Evolutionary conservation across 2,113 vertebrate genomes (phyloP).

Genomic region (Hystrix brachyura): DNA sequence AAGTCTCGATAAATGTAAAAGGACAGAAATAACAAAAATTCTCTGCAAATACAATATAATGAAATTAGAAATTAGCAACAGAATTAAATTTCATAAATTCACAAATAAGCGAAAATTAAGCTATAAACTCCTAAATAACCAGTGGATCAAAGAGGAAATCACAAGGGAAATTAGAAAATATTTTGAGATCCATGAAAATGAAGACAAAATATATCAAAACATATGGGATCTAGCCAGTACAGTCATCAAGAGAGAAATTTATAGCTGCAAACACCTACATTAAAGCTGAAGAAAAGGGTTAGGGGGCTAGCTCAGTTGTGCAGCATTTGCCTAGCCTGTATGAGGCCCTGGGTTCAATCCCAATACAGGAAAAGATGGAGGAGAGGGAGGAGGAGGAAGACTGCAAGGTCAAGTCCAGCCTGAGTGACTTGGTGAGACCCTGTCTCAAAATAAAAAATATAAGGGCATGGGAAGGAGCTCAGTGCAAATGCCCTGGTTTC

Average conservation of each 20-base stretch:
- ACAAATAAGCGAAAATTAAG: not conserved
- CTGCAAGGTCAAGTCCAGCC: not conserved
- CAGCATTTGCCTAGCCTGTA: not conserved
- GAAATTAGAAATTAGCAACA: not conserved
- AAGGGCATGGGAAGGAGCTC: not conserved
- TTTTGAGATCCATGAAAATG: slow-evolving; percentile 1
- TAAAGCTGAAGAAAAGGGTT: not conserved
- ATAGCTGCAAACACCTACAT: not conserved
- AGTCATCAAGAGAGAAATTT: not conserved
- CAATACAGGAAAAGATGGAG: not conserved
- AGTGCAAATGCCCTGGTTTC: not conserved
- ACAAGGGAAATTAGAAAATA: slow-evolving; percentile 18
- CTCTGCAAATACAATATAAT: not conserved
- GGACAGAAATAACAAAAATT: not conserved
- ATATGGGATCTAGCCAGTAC: not conserved
- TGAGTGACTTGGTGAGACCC: not conserved
- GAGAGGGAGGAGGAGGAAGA: not conserved
- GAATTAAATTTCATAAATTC: slow-evolving; percentile 6
- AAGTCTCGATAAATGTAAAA: not conserved
- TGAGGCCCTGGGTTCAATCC: not conserved
- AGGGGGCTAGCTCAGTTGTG: not conserved
- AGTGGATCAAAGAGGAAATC: not conserved
- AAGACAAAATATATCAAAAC: not conserved
- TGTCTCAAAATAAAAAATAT: not conserved
- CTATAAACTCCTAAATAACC: not conserved